Evolutionary conservation across 2,797 vertebrate genomes (phyloP).

Genomic region (Alca torda): DNA sequence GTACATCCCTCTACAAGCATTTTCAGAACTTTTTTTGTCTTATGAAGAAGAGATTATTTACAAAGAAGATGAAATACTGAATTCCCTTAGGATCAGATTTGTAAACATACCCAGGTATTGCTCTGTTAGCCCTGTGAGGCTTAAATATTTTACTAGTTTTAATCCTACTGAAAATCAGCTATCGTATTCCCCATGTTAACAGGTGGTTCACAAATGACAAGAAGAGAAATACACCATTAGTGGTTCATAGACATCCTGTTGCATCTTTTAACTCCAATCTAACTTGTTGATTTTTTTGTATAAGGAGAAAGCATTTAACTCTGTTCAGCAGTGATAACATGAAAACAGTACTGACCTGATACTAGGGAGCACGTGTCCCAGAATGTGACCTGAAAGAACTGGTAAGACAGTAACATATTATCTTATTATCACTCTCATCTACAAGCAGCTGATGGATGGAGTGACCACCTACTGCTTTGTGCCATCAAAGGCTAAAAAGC

Average conservation of each 20-base stretch:
- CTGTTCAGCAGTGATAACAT: background rate
- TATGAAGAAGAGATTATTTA: background rate
- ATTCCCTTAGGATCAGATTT: background rate
- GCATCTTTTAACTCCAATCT: background rate
- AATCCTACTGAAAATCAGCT: background rate
- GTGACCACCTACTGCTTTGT: background rate
- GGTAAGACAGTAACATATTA: background rate
- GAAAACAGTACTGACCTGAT: background rate
- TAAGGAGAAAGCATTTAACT: background rate
- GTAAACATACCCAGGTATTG: background rate
- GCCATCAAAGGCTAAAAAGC: background rate
- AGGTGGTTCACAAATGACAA: background rate
- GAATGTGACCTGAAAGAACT: background rate
- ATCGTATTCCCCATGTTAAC: background rate
- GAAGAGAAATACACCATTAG: background rate
- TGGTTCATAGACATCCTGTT: background rate
- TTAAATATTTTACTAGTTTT: background rate
- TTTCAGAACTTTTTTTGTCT: background rate
- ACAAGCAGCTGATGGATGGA: background rate
- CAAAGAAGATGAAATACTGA: background rate
- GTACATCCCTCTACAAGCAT: background rate
- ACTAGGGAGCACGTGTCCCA: rapidly evolving
- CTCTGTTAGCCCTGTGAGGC: background rate
- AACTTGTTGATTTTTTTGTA: background rate
- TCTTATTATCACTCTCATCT: background rate